Percentiles rank a stretch among this genome's conserved stretches.
Conservation (phyloP, 2,797 vertebrate species). For the Psittacula echo region DNA sequence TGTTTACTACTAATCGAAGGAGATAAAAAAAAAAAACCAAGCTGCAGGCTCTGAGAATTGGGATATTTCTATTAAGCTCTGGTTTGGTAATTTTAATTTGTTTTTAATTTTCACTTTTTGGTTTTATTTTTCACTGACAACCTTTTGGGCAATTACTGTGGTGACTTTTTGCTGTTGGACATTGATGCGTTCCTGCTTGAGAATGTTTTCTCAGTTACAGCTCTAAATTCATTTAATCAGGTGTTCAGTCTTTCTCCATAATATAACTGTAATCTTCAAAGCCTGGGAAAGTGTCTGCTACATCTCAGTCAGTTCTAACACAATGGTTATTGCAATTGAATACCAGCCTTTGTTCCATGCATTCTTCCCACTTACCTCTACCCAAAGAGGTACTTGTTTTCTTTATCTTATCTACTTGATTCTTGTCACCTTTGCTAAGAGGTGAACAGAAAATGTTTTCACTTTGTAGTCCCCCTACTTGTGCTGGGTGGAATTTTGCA, state of each 20-base stretch:
- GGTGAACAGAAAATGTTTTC: not conserved
- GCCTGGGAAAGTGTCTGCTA: slow-evolving; percentile 39
- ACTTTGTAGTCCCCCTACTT: not conserved
- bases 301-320: not conserved
- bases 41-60: not conserved
- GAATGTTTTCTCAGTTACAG: not conserved
- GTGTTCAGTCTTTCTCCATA: not conserved
- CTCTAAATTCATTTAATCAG: not conserved
- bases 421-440: slow-evolving; percentile 9
- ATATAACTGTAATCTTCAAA: not conserved
- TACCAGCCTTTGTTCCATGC: not conserved
- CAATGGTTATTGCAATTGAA: slow-evolving; percentile 11
- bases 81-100: not conserved
- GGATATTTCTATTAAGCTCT: not conserved
- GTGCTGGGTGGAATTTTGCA: not conserved
- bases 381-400: slow-evolving; percentile 6
- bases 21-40: not conserved
- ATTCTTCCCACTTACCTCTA: slow-evolving; percentile 5
- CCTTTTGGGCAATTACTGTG: not conserved
- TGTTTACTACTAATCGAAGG: not conserved
- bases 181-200: not conserved
- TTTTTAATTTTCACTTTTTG: not conserved
- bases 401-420: slow-evolving; percentile 5
- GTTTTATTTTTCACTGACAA: not conserved
- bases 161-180: not conserved